Evolutionary conservation across 1,140 invertebrate genomes (phyloP), one percentile per base, ranked within the genome.

Genomic region (Drosophila ironensis): DNA sequence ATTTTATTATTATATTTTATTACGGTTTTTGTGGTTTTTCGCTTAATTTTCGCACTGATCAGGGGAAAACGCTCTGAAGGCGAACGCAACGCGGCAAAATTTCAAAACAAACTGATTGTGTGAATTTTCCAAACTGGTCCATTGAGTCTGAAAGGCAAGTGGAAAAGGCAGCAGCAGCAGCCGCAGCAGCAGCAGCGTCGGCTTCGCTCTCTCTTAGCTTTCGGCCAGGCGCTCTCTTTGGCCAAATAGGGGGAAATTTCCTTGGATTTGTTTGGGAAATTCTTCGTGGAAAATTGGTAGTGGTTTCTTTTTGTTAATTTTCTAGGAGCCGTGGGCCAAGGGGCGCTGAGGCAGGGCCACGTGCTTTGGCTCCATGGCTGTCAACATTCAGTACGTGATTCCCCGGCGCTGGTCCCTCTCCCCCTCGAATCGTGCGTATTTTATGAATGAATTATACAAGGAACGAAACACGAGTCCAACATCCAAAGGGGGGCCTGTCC

Each of bases 61-160:
- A 11, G 20, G 7, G 12, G 19, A 28, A 27, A 40, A 30, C 48
- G 35, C 52, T 51, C 11, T 20, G 14, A 46, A 52, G 20, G 42
- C 71, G 69, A 82, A 84, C 78, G 54, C 24, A 52, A 57, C 84
- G 68, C 74, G 84, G 60, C 84, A 60, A 68, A 76, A 67, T 76
- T 86, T 88, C 57, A 88, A 88, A 88, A 86, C 78, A 88, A 88
- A 88, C 84, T 88, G 78, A 88, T 44, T 66, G 68, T 78, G 74
- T 40, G 74, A 78, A 80, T 87, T 88, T 88, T 88, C 71, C 84
- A 69, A 84, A 88, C 78, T 76, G 84, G 84, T 88, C 84, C 84
- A 88, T 76, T 70, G 44, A 41, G 52, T 68, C 69, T 57, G 59
- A 78, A 69, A 69, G 66, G 61, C 53, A 47, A 86, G 80, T 78